These are phyloP conservation scores for Syngnathus scovelli DNA, from an alignment of 2,113 vertebrate genomes.

Conservation along the genomic window DNA sequence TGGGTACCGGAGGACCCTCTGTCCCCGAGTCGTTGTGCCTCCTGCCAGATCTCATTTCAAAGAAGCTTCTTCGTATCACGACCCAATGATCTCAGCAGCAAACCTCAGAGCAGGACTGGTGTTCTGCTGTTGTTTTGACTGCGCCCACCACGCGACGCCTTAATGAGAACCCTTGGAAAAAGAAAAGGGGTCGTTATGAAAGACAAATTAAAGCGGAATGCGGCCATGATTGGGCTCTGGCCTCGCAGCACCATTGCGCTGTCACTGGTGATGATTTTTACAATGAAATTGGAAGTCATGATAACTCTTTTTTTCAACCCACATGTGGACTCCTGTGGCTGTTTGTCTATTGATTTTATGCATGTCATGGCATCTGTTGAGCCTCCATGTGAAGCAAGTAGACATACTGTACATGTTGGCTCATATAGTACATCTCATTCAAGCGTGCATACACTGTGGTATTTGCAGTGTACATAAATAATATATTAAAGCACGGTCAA, in stretches of 20 bases:
- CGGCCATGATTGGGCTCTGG: background rate
- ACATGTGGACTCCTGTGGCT: background rate
- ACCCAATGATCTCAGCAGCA: slow-evolving; percentile 31
- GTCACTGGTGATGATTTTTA: background rate
- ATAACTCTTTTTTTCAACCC: background rate
- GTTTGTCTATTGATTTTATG: background rate
- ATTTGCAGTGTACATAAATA: background rate
- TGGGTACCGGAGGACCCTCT: slow-evolving; percentile 46
- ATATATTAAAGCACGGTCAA: no score
- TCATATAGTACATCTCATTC: background rate
- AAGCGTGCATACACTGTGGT: background rate
- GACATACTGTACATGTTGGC: background rate
- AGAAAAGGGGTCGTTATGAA: slow-evolving; percentile 8
- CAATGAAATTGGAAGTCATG: background rate
- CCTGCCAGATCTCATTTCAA: slow-evolving; percentile 32
- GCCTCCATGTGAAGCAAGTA: background rate
- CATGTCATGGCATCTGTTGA: no score
- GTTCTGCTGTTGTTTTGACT: slow-evolving; percentile 17
- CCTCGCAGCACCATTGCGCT: background rate
- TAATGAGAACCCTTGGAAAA: slow-evolving; percentile 8
- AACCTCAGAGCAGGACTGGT: slow-evolving; percentile 21
- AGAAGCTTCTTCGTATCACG: slow-evolving; percentile 26
- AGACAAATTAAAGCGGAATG: background rate
- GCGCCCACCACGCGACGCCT: background rate
- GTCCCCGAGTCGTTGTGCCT: slow-evolving; percentile 24